Percentiles rank a stretch among this genome's conserved stretches.
phyloP scores from a whole-genome alignment of 2,113 vertebrate genomes.

The Aptenodytes forsteri region DNA sequence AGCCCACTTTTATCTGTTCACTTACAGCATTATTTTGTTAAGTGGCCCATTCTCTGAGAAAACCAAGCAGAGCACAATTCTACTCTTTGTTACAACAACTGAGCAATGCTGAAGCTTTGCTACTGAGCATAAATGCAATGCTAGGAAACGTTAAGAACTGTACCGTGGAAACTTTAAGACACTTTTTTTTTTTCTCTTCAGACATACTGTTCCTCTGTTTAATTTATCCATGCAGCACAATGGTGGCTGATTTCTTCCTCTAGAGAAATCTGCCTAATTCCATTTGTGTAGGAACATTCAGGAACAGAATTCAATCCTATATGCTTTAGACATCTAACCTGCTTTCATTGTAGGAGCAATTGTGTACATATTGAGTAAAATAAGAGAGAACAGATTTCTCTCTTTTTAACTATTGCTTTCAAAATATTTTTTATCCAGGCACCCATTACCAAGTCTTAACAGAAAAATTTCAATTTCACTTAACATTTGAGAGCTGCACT shows the following conservation, averaged over 20 bases:
- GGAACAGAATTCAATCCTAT: background rate
- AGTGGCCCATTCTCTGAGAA: background rate
- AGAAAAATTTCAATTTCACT: background rate
- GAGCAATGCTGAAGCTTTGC: background rate
- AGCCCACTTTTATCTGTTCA: conserved; percentile 11
- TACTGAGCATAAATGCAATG: background rate
- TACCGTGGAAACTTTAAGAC: background rate
- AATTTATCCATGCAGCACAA: conserved; percentile 33
- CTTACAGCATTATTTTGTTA: conserved; percentile 33
- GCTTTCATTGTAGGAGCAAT: background rate
- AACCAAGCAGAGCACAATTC: background rate
- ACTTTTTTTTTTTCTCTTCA: background rate
- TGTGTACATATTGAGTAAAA: background rate
- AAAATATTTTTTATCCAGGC: background rate
- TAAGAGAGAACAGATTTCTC: background rate
- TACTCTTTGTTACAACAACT: background rate
- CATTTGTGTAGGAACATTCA: background rate
- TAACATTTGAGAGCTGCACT: background rate
- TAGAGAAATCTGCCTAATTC: conserved; percentile 23
- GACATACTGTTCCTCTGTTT: background rate
- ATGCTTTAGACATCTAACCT: conserved; percentile 3
- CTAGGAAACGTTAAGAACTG: background rate
- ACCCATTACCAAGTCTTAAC: background rate
- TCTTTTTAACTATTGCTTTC: background rate
- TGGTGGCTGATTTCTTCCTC: conserved; percentile 3